These are phyloP conservation scores for Mola mola DNA, from an alignment of 2,113 vertebrate species.

Conservation along the genomic window DNA sequence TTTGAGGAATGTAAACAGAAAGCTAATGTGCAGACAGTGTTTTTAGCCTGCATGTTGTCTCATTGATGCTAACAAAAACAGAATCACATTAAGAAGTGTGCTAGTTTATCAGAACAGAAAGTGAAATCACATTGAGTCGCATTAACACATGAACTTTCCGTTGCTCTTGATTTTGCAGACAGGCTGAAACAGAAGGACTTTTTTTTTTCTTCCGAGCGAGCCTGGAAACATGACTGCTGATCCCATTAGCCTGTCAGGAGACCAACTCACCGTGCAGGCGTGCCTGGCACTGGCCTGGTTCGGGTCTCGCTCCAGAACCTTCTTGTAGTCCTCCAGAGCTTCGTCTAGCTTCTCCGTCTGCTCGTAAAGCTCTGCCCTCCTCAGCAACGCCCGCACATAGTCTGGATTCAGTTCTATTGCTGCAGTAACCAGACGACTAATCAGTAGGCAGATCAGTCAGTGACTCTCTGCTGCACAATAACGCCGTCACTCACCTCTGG, in stretches of 20 bases:
- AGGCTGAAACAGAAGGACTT: no score
- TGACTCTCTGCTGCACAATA: not conserved
- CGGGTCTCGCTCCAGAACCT: constrained; percentile 88
- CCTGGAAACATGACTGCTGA: no score
- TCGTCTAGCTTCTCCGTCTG: constrained; percentile 95
- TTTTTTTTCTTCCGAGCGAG: no score
- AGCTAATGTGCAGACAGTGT: not conserved
- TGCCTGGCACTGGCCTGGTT: constrained; percentile 85
- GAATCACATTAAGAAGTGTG: no score
- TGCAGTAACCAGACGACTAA: constrained; percentile 19
- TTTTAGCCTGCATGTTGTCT: no score
- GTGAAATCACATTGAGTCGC: no score
- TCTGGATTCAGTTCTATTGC: constrained; percentile 75
- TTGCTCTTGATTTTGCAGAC: no score
- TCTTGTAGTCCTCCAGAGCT: constrained; percentile 94
- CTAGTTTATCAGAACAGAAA: no score
- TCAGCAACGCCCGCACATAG: constrained; percentile 89
- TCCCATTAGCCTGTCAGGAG: no score
- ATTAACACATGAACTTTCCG: no score
- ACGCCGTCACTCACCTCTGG: constrained; percentile 58
- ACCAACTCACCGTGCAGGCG: constrained; percentile 86
- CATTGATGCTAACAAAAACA: no score
- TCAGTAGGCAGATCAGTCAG: not conserved
- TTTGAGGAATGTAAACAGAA: no score
- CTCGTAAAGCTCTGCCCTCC: constrained; percentile 93